phyloP scores from a whole-genome alignment of 2,888 invertebrate genomes.

The Sicus ferrugineus region DNA sequence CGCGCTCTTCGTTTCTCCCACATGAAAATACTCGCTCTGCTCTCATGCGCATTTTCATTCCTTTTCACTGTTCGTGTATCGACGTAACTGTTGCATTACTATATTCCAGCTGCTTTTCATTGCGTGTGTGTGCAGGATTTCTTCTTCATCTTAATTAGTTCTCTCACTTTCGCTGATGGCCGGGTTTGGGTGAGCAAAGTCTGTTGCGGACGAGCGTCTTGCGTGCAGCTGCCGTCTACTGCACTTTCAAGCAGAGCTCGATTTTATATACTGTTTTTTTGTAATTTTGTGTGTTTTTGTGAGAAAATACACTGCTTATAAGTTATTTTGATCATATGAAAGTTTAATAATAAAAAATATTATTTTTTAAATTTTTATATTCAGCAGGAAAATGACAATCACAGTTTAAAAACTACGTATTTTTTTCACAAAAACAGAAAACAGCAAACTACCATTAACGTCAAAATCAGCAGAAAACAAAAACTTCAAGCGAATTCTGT shows the following conservation, averaged over 20 bases:
- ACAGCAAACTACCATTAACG: too few species aligned
- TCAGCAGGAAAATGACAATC: too few species aligned
- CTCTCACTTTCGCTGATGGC: background rate
- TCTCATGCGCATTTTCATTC: too few species aligned
- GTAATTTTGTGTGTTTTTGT: background rate
- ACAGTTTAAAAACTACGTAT: too few species aligned
- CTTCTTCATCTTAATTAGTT: background rate
- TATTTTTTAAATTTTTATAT: too few species aligned
- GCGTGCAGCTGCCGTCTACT: background rate
- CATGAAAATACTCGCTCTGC: background rate
- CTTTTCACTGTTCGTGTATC: background rate
- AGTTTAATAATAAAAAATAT: too few species aligned
- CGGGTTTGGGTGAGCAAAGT: conserved; percentile 12
- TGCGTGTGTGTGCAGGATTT: background rate
- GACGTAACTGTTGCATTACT: background rate
- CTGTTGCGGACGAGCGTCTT: conserved; percentile 19
- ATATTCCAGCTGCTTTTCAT: background rate
- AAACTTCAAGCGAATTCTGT: conserved; percentile 14
- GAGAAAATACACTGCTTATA: too few species aligned
- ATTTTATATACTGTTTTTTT: too few species aligned
- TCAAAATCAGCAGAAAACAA: background rate
- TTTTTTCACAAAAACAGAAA: too few species aligned
- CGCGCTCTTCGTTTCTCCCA: background rate
- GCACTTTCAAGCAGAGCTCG: background rate
- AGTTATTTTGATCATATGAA: too few species aligned